Percentiles rank a stretch among this genome's conserved stretches.
Conservation (phyloP, 2,113 vertebrate genomes). For the Dunckerocampus dactyliophorus region DNA sequence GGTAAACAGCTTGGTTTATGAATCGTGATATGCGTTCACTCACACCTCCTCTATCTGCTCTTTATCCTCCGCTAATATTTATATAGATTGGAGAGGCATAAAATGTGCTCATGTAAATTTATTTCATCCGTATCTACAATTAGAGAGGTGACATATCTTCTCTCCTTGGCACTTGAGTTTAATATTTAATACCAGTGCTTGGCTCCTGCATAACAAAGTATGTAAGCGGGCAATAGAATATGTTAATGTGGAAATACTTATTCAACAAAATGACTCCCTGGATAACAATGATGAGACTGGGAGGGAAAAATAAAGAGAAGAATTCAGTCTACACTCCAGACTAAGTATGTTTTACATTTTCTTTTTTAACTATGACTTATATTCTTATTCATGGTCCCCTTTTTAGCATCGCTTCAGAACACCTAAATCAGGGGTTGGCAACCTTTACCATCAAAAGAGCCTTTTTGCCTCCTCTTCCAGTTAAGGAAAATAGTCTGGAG, state of each 20-base stretch:
- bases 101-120: slow-evolving; percentile 18
- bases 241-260: slow-evolving; percentile 5
- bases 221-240: slow-evolving; percentile 16
- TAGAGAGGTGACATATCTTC: slow-evolving; percentile 38
- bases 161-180: slow-evolving; percentile 42
- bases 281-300: slow-evolving; percentile 28
- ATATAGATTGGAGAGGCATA: slow-evolving; percentile 31
- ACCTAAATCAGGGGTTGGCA: neutral
- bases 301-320: neutral
- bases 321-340: neutral
- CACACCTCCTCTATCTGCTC: slow-evolving; percentile 22
- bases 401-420: neutral
- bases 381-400: neutral
- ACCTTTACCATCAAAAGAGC: too few species aligned
- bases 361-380: neutral
- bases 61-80: slow-evolving; percentile 32
- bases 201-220: slow-evolving; percentile 51
- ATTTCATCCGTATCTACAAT: slow-evolving; percentile 12
- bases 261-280: slow-evolving; percentile 53
- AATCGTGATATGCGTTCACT: slow-evolving; percentile 21
- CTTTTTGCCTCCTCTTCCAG: too few species aligned
- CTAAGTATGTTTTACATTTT: slow-evolving; percentile 2
- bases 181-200: slow-evolving; percentile 62
- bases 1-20: slow-evolving; percentile 60
- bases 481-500: too few species aligned